Evolutionary conservation across 1,140 invertebrate species (phyloP).

Genomic region (Heliconius congener): DNA sequence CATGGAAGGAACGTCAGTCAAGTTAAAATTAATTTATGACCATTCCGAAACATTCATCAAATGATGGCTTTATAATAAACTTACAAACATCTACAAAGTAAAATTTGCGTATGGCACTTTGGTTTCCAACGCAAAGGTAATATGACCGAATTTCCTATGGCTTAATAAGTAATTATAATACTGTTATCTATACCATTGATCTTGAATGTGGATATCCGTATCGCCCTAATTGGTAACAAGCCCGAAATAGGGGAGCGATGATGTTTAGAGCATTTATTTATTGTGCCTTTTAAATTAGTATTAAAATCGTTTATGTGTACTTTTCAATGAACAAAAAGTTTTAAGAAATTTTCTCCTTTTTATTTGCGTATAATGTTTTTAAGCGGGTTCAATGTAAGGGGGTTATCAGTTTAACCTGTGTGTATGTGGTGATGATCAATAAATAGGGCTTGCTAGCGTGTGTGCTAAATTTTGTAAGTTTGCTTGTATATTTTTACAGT

Average conservation of each 20-base stretch:
- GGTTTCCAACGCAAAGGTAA: neutral
- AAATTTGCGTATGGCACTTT: neutral
- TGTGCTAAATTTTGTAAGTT: too few species aligned
- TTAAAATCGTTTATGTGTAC: neutral
- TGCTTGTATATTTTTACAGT: too few species aligned
- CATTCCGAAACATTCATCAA: conserved; percentile 30
- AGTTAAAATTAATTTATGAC: conserved; percentile 29
- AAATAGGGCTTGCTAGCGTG: too few species aligned
- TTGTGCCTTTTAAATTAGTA: neutral
- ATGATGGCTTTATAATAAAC: conserved; percentile 22
- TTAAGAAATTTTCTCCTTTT: neutral
- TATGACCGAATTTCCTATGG: conserved; percentile 4
- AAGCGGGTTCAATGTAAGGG: neutral
- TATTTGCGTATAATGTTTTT: neutral
- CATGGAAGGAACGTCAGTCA: conserved; percentile 20
- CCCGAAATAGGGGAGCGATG: conserved; percentile 13
- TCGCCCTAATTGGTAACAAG: conserved; percentile 28
- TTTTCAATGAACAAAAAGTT: neutral
- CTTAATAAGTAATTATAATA: neutral
- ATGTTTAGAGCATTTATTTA: neutral
- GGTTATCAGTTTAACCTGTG: too few species aligned
- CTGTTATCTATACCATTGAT: conserved; percentile 13
- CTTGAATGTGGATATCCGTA: neutral
- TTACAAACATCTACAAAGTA: neutral
- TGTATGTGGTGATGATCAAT: too few species aligned